These are phyloP conservation scores for Clavelina lepadiformis DNA, from an alignment of 23 tunicate genomes.

Conservation along the genomic window DNA sequence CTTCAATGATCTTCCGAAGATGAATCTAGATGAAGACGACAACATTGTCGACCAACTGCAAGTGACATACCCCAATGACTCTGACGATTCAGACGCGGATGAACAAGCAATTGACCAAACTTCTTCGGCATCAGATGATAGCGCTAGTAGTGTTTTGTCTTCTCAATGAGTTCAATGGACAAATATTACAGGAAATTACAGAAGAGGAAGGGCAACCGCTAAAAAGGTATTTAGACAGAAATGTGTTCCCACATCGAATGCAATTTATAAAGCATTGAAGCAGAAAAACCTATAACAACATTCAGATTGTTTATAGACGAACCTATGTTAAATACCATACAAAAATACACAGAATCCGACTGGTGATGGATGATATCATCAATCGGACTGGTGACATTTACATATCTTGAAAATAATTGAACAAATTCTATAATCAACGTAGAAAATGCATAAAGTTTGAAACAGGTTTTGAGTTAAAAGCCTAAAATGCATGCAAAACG, in stretches of 20 bases:
- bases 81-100: not conserved
- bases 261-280: not conserved
- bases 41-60: not conserved
- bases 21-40: not conserved
- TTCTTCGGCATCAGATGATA: not conserved
- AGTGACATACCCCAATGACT: not conserved
- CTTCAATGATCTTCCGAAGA: not conserved
- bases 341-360: not conserved
- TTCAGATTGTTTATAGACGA: not conserved
- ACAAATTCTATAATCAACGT: too few species aligned
- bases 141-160: not conserved
- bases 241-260: not conserved
- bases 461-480: too few species aligned
- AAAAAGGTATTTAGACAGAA: not conserved
- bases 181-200: not conserved
- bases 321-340: not conserved
- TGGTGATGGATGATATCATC: not conserved
- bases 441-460: too few species aligned
- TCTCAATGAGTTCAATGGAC: not conserved
- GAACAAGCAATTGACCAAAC: not conserved
- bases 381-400: not conserved
- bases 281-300: conserved; percentile 1
- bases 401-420: not conserved
- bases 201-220: not conserved
- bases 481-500: too few species aligned